Base-by-base conservation (phyloP, 2,797 vertebrate genomes). In the Sebastes vulpes region DNA sequence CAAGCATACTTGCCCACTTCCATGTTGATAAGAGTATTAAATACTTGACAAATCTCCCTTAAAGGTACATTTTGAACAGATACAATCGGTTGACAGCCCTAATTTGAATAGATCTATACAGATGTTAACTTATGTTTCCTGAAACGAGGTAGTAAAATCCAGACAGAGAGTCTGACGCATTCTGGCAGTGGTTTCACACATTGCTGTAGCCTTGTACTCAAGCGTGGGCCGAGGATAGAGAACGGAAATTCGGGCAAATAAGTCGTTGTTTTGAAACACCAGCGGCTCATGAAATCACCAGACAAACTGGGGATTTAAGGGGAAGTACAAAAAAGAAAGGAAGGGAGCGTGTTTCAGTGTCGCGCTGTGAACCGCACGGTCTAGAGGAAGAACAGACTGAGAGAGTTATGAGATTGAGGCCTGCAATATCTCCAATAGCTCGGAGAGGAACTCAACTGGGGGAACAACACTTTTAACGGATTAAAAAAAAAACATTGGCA, bases 391-490 rank as follows among this genome's bases (percentile, higher is more conserved):
- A 83, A 53, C 79, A 67, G 69, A 67, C 61, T 18, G 42, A 1
- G n/a, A 14, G 64, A 82, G 89, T 87, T 79, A 77, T 66, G 77
- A 89, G 60, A 85, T n/a, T 28, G 57, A 7, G 60, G 52, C 14
- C 80, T 85, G 79, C 21, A 72, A 42, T 54, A 65, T 85, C 50
- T 91, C 70, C 35, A 79, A 10, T 32, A 61, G 52, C 42, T 68
- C 26, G 18, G 21, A 87, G 63, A 85, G 79, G 79, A 92, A 91
- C 63, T 90, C 31, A 42, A 71, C 46, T 48, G 50, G 28, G 46
- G 60, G 42, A 88, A 77, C 58, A 77, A 70, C 23, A 70, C n/a
- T 56, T 57, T 61, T 46, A 14, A 60, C 4, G 12, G 2, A 21
- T 50, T n/a, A 11, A 20, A 59, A 48, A 67, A 29, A 64, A 56